phyloP scores from a whole-genome alignment of 2,797 vertebrate genomes.

The Darevskia nairensis region DNA sequence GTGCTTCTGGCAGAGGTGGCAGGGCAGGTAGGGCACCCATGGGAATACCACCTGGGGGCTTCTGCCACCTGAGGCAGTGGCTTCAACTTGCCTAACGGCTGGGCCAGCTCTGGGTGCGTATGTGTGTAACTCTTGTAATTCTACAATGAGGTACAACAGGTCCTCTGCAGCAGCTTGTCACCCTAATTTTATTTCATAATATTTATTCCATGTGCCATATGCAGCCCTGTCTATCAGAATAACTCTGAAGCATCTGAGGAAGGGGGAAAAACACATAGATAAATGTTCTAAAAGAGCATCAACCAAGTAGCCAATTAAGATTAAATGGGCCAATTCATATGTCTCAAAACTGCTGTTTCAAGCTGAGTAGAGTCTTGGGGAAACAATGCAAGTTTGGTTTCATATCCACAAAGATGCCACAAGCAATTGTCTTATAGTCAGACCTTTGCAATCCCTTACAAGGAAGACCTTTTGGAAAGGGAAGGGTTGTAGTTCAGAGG shows the following conservation, averaged over 20 bases:
- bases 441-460: no score
- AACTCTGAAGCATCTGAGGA: background rate
- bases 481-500: no score
- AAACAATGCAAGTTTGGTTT: background rate
- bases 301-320: background rate
- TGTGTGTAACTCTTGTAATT: background rate
- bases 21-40: no score
- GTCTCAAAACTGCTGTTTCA: constrained; percentile 34
- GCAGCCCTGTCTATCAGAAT: background rate
- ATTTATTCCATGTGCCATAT: background rate
- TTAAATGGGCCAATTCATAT: background rate
- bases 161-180: background rate
- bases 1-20: no score
- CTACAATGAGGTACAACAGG: background rate
- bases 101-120: no score
- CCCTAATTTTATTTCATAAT: background rate
- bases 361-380: background rate
- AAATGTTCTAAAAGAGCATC: background rate
- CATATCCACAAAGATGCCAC: constrained; percentile 1
- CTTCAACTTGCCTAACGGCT: no score
- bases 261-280: background rate
- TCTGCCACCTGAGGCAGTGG: no score
- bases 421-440: background rate
- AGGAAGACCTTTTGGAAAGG: no score
- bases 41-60: no score